Evolutionary conservation across 2,888 invertebrate genomes (phyloP), one percentile per base, ranked within the genome.

Genomic region (Prosopocoilus inquinatus): DNA sequence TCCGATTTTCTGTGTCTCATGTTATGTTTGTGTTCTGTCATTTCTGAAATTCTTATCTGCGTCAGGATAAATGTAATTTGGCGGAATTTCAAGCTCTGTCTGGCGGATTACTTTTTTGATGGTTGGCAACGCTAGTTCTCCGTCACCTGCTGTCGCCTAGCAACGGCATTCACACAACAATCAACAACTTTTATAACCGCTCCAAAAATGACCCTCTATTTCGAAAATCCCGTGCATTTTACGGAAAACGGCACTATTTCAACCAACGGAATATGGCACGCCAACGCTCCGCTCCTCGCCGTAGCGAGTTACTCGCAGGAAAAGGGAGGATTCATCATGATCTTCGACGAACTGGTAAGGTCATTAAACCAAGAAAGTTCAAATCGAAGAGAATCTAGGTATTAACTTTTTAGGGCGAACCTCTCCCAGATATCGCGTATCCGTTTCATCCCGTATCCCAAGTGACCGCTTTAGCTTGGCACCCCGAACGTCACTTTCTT

Each of bases 291-390:
- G 1, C 77, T 95, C 35, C 78, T 96, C 47, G 95, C 94, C 13
- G 86, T 95, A 3, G 91, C 93, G 5, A 88, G 93, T 2, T 93
- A 88, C 74, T 91, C 89, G 65, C 92, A 93, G 74, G 91, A 92
- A 63, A 89, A 88, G 69, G 94, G 95, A 20, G 95, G 95, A 60
- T 88, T 89, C 62, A 90, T 95, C 2, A 90, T 88, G 36, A 86
- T 96, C 64, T 95, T 91, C 71, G 88, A 92, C 70, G 94, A 95
- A 78, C 84, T 87, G 75, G 92, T 91, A 78, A 56, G 55, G 43
- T 36, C 4, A 48, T 32, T 46, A 9, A 47, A 13, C 28, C 38
- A 9, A 38, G 2, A 12, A 13, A 13, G n/a, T 32, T 47, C 8
- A 9, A 36, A 1, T 53, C 39, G 34, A 11, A 4, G 38, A n/a